phyloP scores from a whole-genome alignment of 2,888 invertebrate genomes.

The Dugesia japonica region DNA sequence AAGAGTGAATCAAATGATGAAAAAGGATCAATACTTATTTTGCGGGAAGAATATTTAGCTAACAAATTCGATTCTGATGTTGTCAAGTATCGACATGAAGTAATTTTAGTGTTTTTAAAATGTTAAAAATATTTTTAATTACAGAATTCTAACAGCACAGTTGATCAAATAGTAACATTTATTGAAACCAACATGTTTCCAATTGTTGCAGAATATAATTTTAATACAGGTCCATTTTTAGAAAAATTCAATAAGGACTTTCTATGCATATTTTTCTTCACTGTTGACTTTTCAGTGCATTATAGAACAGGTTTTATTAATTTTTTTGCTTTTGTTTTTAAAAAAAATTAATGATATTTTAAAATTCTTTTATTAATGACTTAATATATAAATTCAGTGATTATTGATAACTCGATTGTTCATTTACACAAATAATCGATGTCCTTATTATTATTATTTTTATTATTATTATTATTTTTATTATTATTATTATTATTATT shows the following conservation, averaged over 20 bases:
- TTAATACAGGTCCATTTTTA: background rate
- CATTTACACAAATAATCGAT: too few species aligned
- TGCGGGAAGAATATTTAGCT: background rate
- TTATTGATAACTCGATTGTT: too few species aligned
- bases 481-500: too few species aligned
- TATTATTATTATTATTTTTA: too few species aligned
- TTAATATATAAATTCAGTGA: too few species aligned
- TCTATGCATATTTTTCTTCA: background rate
- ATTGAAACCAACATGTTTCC: background rate
- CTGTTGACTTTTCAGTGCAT: background rate
- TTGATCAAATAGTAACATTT: background rate
- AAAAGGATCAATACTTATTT: background rate
- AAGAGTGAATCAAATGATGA: background rate
- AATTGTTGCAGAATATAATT: conserved; percentile 5
- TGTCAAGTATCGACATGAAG: background rate
- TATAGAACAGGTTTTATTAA: conserved; percentile 30
- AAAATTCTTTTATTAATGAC: too few species aligned
- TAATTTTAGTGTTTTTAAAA: background rate
- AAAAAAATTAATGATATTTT: too few species aligned
- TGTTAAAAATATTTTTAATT: background rate
- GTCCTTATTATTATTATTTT: too few species aligned
- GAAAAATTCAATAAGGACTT: background rate
- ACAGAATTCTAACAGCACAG: background rate
- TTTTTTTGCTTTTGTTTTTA: too few species aligned
- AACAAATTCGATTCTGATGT: background rate